A percentile compares a stretch with the other conserved stretches of the same genome.
Evolutionary conservation across 2,888 invertebrate genomes (phyloP).

Genomic region (Volucella inflata): DNA sequence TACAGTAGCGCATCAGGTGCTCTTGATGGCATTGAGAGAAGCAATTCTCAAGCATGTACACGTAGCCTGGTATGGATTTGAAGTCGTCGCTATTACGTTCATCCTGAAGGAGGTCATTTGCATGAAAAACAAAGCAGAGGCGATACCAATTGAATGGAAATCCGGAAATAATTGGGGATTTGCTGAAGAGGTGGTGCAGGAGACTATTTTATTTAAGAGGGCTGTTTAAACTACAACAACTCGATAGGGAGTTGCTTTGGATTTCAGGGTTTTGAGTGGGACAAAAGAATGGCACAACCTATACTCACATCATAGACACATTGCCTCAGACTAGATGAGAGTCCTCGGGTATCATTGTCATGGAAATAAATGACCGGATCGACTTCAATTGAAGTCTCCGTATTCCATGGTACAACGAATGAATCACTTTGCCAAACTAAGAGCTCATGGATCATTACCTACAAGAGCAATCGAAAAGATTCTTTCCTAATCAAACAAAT

Average conservation of each 20-base stretch:
- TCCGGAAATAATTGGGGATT: slow-evolving; percentile 71
- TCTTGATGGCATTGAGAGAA: slow-evolving; percentile 82
- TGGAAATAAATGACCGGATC: slow-evolving; percentile 81
- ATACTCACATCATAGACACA: slow-evolving; percentile 81
- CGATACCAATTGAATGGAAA: slow-evolving; percentile 49
- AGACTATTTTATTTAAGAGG: neutral
- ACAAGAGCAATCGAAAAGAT: neutral
- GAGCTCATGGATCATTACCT: slow-evolving; percentile 80
- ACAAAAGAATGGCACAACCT: too few species aligned
- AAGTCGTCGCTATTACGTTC: slow-evolving; percentile 79
- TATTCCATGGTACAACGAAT: slow-evolving; percentile 79
- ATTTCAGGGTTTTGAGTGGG: too few species aligned
- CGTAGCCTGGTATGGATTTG: slow-evolving; percentile 80
- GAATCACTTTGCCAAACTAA: slow-evolving; percentile 80
- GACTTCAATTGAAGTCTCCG: slow-evolving; percentile 79
- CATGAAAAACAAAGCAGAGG: slow-evolving; percentile 38
- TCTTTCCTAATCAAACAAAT: neutral
- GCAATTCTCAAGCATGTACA: slow-evolving; percentile 82
- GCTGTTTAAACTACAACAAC: neutral
- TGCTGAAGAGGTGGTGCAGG: slow-evolving; percentile 6
- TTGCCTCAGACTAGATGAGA: slow-evolving; percentile 78
- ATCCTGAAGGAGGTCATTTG: slow-evolving; percentile 77
- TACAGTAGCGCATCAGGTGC: slow-evolving; percentile 81
- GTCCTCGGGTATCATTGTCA: slow-evolving; percentile 79
- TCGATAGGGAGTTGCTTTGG: too few species aligned